Percentiles rank a stretch among this genome's conserved stretches.
Conservation (phyloP, 2,888 invertebrate genomes). For the Pyrgus malvae region DNA sequence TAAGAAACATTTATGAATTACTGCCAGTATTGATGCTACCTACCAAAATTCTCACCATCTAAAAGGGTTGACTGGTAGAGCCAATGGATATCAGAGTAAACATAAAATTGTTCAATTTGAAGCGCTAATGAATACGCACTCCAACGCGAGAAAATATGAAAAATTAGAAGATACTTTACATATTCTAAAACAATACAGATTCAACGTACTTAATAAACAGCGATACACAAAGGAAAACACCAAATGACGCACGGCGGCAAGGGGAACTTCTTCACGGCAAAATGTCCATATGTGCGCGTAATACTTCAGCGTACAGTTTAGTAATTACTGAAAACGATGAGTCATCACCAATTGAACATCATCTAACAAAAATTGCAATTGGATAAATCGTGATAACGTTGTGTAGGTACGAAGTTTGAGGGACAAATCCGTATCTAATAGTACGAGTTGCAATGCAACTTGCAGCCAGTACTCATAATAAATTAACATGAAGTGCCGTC, state of each 20-base stretch:
- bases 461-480: not conserved
- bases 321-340: constrained; percentile 35
- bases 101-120: not conserved
- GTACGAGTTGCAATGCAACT: not conserved
- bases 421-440: not conserved
- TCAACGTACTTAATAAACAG: not conserved
- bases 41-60: too few species aligned
- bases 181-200: constrained; percentile 1
- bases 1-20: too few species aligned
- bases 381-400: not conserved
- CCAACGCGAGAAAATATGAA: not conserved
- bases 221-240: constrained; percentile 28
- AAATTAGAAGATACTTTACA: not conserved
- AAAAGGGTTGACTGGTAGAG: too few species aligned
- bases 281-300: constrained; percentile 26
- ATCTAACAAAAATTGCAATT: not conserved
- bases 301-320: constrained; percentile 17
- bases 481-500: constrained; percentile 2
- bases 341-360: constrained; percentile 27
- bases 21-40: too few species aligned
- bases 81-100: not conserved
- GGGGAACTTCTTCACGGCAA: constrained; percentile 31
- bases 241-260: constrained; percentile 24
- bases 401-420: not conserved
- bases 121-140: not conserved